These are phyloP conservation scores for Clepsis dumicolana DNA, from an alignment of 2,888 invertebrate genomes.

Conservation along the genomic window DNA sequence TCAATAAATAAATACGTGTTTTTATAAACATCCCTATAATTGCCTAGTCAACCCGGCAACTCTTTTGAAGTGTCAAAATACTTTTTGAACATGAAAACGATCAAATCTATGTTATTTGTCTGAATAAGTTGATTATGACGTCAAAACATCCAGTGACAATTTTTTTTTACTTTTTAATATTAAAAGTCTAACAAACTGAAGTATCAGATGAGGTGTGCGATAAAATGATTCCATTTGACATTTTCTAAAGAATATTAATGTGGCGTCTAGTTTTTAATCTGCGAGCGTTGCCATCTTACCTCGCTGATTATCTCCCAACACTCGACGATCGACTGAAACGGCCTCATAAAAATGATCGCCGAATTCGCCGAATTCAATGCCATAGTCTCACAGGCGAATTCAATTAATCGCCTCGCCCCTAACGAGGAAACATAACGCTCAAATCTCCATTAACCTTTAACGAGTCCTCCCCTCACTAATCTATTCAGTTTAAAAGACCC, in stretches of 20 bases:
- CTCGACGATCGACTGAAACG: constrained; percentile 11
- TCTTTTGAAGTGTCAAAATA: too few relatives aligned
- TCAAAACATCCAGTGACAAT: too few relatives aligned
- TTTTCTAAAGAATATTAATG: background rate
- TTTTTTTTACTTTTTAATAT: too few relatives aligned
- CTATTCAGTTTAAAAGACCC: constrained; percentile 15
- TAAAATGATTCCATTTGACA: background rate
- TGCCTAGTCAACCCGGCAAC: too few relatives aligned
- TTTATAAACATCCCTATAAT: too few relatives aligned
- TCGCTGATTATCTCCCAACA: background rate
- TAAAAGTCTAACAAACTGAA: too few relatives aligned
- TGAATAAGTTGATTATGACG: too few relatives aligned
- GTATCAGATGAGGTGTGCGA: too few relatives aligned
- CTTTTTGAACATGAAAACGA: too few relatives aligned
- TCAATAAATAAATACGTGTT: too few relatives aligned
- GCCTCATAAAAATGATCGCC: constrained; percentile 17
- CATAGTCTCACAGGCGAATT: constrained; percentile 15
- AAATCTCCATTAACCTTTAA: constrained; percentile 41
- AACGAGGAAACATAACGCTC: constrained; percentile 30
- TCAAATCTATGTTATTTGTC: too few relatives aligned
- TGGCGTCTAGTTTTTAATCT: background rate
- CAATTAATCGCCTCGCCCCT: constrained; percentile 31
- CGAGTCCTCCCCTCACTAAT: constrained; percentile 16
- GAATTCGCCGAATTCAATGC: constrained; percentile 1
- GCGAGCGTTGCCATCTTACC: constrained; percentile 3